Evolutionary conservation across 1,140 invertebrate genomes (phyloP).

Genomic region (Tetramorium parvispinum): DNA sequence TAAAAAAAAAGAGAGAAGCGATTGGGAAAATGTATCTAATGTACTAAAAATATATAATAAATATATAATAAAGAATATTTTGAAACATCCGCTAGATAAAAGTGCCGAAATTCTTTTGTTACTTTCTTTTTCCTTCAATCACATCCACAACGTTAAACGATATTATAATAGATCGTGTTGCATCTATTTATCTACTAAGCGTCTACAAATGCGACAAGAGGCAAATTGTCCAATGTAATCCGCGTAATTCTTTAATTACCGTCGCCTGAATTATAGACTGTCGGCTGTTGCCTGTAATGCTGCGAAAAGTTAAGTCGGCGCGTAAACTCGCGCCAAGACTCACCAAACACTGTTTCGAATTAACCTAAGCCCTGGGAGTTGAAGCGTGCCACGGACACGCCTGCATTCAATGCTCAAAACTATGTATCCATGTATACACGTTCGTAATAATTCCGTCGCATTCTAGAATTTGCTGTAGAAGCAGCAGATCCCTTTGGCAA

Average conservation of each 20-base stretch:
- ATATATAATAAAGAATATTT: background rate
- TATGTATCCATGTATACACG: conserved; percentile 1
- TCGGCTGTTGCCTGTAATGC: background rate
- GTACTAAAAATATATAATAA: background rate
- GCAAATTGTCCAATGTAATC: background rate
- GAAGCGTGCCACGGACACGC: conserved; percentile 27
- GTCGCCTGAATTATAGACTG: background rate
- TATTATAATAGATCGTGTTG: background rate
- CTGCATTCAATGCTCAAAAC: background rate
- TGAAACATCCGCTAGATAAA: background rate
- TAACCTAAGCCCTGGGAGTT: conserved; percentile 39
- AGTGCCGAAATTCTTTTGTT: background rate
- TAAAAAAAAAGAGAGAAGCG: background rate
- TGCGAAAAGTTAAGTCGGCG: conserved; percentile 45
- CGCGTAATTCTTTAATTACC: conserved; percentile 30
- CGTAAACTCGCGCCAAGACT: conserved; percentile 44
- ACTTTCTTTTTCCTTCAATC: background rate
- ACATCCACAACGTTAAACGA: background rate
- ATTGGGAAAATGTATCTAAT: background rate
- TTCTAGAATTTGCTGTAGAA: background rate
- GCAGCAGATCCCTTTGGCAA: background rate
- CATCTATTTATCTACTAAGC: background rate
- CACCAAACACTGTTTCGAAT: conserved; percentile 32
- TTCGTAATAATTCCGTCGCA: conserved; percentile 21
- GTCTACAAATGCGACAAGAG: background rate